Conservation (phyloP, 2,113 vertebrate genomes). For the Alligator mississippiensis region DNA sequence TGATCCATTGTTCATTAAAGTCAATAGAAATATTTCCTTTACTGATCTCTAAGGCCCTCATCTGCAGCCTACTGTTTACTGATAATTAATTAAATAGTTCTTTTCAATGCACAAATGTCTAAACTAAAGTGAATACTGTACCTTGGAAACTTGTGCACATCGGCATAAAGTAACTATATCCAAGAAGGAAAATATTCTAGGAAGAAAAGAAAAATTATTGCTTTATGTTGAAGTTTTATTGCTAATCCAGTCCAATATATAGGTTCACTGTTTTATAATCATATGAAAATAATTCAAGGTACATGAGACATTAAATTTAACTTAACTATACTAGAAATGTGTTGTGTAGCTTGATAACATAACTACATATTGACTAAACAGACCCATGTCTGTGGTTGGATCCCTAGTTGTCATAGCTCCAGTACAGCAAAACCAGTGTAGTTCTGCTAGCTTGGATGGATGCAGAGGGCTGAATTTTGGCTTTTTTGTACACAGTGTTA, state of each 20-base stretch:
- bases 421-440: not conserved
- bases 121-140: constrained; percentile 70
- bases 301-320: not conserved
- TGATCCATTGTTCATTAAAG: not conserved
- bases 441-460: not conserved
- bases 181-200: constrained; percentile 97
- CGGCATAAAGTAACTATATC: constrained; percentile 96
- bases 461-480: not conserved
- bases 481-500: not conserved
- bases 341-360: not conserved
- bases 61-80: not conserved
- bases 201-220: constrained; percentile 60
- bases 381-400: not conserved
- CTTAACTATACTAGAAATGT: not conserved
- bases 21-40: not conserved
- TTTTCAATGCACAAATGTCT: not conserved
- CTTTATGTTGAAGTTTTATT: not conserved
- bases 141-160: constrained; percentile 97
- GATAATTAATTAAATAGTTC: not conserved
- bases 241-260: not conserved
- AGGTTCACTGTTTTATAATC: not conserved
- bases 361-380: not conserved
- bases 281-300: not conserved
- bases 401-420: not conserved
- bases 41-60: not conserved